Evolutionary conservation across 2,888 invertebrate species (phyloP).

Genomic region (Seira musarum): DNA sequence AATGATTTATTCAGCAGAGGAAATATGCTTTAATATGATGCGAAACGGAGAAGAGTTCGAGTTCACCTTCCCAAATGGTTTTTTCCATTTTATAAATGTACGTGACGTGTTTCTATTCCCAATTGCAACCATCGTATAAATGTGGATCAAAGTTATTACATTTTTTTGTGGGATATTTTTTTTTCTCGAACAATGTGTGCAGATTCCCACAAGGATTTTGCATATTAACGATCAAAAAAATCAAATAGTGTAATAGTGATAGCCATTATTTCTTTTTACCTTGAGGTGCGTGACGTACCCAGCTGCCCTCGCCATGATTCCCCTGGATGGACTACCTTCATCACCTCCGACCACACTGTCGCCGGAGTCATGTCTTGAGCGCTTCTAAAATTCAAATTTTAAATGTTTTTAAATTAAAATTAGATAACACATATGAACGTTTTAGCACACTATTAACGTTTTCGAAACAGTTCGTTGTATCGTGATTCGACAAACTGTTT

Average conservation of each 20-base stretch:
- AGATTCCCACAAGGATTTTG: neutral
- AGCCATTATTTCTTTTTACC: constrained; percentile 59
- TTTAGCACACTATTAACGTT: too few species aligned
- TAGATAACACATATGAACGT: neutral
- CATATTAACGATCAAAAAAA: neutral
- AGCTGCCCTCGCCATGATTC: constrained; percentile 66
- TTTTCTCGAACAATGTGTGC: neutral
- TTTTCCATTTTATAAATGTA: neutral
- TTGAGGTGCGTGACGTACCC: constrained; percentile 69
- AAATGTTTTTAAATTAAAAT: neutral
- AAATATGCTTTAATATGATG: neutral
- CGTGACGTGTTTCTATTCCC: neutral
- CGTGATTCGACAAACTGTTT: too few species aligned
- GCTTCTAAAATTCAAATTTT: constrained; percentile 19
- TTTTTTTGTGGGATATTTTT: too few species aligned
- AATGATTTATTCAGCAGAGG: too few species aligned
- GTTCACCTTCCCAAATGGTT: too few species aligned
- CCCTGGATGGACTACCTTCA: constrained; percentile 63
- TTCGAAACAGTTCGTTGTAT: too few species aligned
- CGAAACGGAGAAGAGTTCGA: neutral
- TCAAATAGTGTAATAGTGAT: too few species aligned
- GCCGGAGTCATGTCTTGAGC: constrained; percentile 65
- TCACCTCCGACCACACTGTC: constrained; percentile 53
- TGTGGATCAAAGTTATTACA: too few species aligned
- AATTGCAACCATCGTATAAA: too few species aligned